Base-by-base conservation (phyloP, 2,797 vertebrate genomes). In the Rhinichthys osculus region DNA sequence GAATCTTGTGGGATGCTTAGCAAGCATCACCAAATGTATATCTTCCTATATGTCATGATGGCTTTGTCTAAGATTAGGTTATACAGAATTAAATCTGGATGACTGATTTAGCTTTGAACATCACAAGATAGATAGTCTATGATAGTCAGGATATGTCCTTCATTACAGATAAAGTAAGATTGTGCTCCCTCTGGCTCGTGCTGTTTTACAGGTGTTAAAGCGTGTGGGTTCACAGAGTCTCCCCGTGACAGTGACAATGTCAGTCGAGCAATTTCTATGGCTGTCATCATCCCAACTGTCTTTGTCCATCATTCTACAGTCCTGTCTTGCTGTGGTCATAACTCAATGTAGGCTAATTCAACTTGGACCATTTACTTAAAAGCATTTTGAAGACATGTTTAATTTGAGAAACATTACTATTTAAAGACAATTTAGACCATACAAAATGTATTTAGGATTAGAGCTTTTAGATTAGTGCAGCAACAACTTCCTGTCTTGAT, bases 211-310 rank as follows among this genome's bases (percentile, higher is more conserved):
- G 72, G 42, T 69, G 21, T 54, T 78, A 40, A 67, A 42, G 54
- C 66, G 44, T 38, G 71, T 83, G 86, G 40, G 86, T 52, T 82
- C 27, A 50, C 73, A 88, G 42, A 33, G 35, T 33, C 59, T 40
- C 7, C 14, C 19, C 33, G 59, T 78, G 54, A 35, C 59, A 85
- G 42, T 19, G 27, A 54, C 64, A 76, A 57, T 82, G 73, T 71
- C 78, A 40, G 54, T 52, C 50, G 38, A 67, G 47, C 23, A 27
- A 23, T 47, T 27, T 81, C 66, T 74, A 52, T 30, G 35, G 27
- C 81, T 78, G 78, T 84, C 82, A 81, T 47, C 44, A n/a, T 69
- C 44, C 16, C 21, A 69, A 69, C 79, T 81, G 67, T 52, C 23
- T 82, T 38, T 57, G 35, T 9, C 80, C 21, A n/a, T 77, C 33